Conservation (phyloP, 2,113 vertebrate genomes). For the Empidonax alnorum region DNA sequence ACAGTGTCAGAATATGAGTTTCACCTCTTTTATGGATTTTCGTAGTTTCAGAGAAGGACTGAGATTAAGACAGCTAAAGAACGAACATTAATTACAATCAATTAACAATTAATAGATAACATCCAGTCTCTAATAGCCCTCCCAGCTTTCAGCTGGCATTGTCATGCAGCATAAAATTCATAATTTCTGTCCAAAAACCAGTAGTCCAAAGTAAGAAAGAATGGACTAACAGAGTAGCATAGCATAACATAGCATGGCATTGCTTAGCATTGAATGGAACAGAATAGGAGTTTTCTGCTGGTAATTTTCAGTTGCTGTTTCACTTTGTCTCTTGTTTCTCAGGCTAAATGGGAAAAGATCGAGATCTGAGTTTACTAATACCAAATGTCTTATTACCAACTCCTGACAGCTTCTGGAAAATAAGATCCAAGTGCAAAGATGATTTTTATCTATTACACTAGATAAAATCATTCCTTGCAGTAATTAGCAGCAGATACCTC, state of each 20-base stretch:
- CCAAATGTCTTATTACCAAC: background rate
- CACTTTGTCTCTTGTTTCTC: background rate
- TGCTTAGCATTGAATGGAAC: background rate
- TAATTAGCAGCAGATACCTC: background rate
- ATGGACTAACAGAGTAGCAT: background rate
- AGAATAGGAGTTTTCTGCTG: background rate
- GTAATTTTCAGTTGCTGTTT: background rate
- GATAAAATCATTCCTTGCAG: background rate
- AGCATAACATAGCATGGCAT: background rate
- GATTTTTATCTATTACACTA: background rate
- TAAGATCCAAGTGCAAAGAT: background rate
- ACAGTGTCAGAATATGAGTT: background rate
- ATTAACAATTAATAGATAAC: background rate
- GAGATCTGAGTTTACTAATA: background rate
- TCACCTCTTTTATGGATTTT: background rate
- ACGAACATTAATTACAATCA: background rate
- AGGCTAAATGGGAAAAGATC: background rate
- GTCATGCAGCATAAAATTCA: background rate
- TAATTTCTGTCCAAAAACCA: background rate
- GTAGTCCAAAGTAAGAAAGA: background rate
- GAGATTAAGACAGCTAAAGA: background rate
- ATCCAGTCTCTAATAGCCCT: background rate
- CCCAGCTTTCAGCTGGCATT: background rate
- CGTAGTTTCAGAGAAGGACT: background rate
- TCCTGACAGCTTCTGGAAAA: background rate